Conservation (phyloP, 1,140 invertebrate species). For the Euwallacea similis region DNA sequence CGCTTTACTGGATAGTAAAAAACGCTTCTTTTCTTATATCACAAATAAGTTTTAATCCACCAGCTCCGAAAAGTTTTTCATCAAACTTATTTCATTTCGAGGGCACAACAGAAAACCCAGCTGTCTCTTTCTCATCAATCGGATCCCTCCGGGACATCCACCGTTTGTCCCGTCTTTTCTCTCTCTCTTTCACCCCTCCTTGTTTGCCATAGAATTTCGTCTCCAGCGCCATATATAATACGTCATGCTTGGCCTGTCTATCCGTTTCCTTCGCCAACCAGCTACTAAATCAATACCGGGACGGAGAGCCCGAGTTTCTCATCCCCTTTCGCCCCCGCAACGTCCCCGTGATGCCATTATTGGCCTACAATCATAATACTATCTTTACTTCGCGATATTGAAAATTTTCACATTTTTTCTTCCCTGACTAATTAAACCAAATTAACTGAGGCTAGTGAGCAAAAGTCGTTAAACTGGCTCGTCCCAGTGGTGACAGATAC, state of each 20-base stretch:
- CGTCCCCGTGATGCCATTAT: slow-evolving; percentile 34
- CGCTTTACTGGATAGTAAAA: no score
- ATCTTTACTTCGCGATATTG: slow-evolving; percentile 47
- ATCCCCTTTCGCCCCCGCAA: slow-evolving; percentile 35
- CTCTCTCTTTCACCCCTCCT: slow-evolving; percentile 15
- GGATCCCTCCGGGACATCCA: slow-evolving; percentile 24
- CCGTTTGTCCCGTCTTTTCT: slow-evolving; percentile 14
- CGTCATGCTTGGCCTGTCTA: slow-evolving; percentile 53
- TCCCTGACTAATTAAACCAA: no score
- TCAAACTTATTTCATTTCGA: slow-evolving; percentile 24
- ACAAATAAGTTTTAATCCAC: neutral
- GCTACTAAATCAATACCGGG: slow-evolving; percentile 55
- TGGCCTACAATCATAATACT: slow-evolving; percentile 39
- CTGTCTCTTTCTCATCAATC: slow-evolving; percentile 33
- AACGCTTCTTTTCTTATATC: no score
- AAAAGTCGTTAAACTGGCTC: slow-evolving; percentile 3
- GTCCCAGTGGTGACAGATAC: neutral
- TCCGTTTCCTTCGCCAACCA: slow-evolving; percentile 52
- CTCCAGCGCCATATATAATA: slow-evolving; percentile 54
- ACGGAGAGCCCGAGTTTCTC: slow-evolving; percentile 39
- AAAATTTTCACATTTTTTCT: slow-evolving; percentile 22
- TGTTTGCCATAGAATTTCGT: slow-evolving; percentile 48
- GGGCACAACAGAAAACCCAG: slow-evolving; percentile 28
- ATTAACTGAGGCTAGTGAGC: no score
- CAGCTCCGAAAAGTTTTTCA: slow-evolving; percentile 21